Base-by-base conservation (phyloP, 2,888 invertebrate genomes). In the Cremastinae sp. region DNA sequence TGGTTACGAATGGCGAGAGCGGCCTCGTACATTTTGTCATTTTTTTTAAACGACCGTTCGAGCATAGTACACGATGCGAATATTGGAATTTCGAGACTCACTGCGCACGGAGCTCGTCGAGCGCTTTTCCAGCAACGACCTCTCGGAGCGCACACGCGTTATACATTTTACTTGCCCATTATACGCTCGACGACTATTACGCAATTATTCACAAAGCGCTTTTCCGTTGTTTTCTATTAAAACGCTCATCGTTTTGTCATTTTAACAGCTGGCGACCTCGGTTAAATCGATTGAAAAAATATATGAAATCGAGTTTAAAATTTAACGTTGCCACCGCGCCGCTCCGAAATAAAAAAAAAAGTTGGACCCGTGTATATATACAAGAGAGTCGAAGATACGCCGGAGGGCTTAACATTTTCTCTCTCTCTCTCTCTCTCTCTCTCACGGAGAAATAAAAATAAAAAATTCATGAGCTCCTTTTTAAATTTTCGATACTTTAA, bases 81-180 rank as follows among this genome's bases (percentile, higher is more conserved):
- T 83, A 83, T 81, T 81, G 81, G 81, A 80, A 83, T 83, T 83
- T 74, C 80, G 80, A 81, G 80, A 81, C 78, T 73, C 78, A 4
- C 53, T 53, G 54, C 54, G 54, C 62, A 12, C 62, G 28, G n/a
- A n/a, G 56, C 22, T 80, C 78, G 77, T 79, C 78, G 45, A 28
- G 34, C 36, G 54, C 8, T 54, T 56, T 56, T 56, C 41, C 53
- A 28, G 36, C 49, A 18, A 10, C 14, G 61, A 20, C 34, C 61
- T 45, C n/a, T n/a, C n/a, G n/a, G n/a, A n/a, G n/a, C 45, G 45
- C 28, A 5, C 5, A 62, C 16, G 18, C 43, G 56, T 64, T n/a
- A n/a, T n/a, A n/a, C 56, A 59, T 72, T 65, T 65, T n/a, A 12
- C 36, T 14, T 36, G 12, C 18, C 36, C 53, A 36, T 62, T 54